Evolutionary conservation across 1,140 invertebrate genomes (phyloP).

Genomic region (Gyrodactylus bullatarudis): DNA sequence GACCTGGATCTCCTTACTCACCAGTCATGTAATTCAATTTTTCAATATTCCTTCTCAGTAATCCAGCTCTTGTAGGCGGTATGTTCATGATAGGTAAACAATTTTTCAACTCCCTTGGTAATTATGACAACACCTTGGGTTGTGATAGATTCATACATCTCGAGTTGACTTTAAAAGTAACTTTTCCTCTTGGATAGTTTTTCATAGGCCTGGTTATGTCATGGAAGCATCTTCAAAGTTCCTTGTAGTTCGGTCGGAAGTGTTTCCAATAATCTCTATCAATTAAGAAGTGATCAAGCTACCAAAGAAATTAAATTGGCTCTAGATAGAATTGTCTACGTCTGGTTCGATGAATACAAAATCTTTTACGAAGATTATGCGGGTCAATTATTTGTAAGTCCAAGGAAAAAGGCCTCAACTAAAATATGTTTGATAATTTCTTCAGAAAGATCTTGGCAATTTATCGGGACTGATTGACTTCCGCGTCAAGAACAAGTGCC

Average conservation of each 20-base stretch:
- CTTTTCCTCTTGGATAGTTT: too few species aligned
- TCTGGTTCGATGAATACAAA: slow-evolving; percentile 50
- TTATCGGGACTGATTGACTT: background rate
- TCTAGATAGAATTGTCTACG: slow-evolving; percentile 28
- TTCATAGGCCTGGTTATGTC: slow-evolving; percentile 26
- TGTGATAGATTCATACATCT: too few species aligned
- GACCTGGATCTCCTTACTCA: background rate
- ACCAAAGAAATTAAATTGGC: slow-evolving; percentile 52
- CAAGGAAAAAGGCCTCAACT: slow-evolving; percentile 36
- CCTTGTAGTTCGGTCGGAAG: slow-evolving; percentile 31
- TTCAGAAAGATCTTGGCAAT: background rate
- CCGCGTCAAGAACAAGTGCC: background rate
- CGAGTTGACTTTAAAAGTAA: too few species aligned
- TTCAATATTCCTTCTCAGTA: background rate
- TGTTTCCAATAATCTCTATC: slow-evolving; percentile 19
- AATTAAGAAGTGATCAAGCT: slow-evolving; percentile 35
- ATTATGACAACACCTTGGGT: too few species aligned
- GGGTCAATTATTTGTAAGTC: too few species aligned
- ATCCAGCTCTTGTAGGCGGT: background rate
- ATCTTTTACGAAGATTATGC: too few species aligned
- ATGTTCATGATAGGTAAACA: background rate
- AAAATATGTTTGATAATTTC: slow-evolving; percentile 17
- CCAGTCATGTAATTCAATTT: background rate
- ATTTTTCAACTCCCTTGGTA: background rate
- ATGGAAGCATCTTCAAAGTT: slow-evolving; percentile 29